phyloP scores from a whole-genome alignment of 2,888 invertebrate genomes.

The Lathronympha strigana region DNA sequence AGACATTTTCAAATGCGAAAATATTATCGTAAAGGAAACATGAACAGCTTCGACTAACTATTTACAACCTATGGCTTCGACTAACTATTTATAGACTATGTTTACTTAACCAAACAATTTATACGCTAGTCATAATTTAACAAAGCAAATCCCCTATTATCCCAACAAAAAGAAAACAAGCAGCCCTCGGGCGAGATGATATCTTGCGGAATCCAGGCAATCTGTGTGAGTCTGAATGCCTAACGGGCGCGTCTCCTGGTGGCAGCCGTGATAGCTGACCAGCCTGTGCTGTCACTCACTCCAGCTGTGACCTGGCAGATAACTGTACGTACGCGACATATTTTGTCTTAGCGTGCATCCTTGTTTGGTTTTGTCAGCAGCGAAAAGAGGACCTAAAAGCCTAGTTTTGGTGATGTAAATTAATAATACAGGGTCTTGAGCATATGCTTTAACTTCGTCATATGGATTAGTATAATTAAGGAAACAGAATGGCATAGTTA shows the following conservation, averaged over 20 bases:
- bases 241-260: constrained; percentile 68
- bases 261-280: constrained; percentile 57
- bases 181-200: constrained; percentile 60
- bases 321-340: constrained; percentile 67
- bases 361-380: constrained; percentile 26
- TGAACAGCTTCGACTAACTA: too few species aligned
- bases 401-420: too few species aligned
- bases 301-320: constrained; percentile 57
- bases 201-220: constrained; percentile 75
- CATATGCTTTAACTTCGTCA: too few species aligned
- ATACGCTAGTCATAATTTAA: not conserved
- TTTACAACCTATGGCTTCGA: too few species aligned
- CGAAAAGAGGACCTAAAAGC: too few species aligned
- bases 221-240: constrained; percentile 72
- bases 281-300: constrained; percentile 68
- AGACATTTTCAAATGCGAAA: too few species aligned
- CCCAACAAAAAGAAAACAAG: constrained; percentile 51
- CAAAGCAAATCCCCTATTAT: constrained; percentile 15
- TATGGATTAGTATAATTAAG: too few species aligned
- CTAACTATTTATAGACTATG: too few species aligned
- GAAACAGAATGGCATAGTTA: too few species aligned
- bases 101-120: not conserved
- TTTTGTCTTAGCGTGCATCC: constrained; percentile 46
- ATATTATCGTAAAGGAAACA: too few species aligned
- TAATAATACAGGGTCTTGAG: too few species aligned